Evolutionary conservation across 2,113 vertebrate genomes (phyloP).

Genomic region (Cygnus atratus): DNA sequence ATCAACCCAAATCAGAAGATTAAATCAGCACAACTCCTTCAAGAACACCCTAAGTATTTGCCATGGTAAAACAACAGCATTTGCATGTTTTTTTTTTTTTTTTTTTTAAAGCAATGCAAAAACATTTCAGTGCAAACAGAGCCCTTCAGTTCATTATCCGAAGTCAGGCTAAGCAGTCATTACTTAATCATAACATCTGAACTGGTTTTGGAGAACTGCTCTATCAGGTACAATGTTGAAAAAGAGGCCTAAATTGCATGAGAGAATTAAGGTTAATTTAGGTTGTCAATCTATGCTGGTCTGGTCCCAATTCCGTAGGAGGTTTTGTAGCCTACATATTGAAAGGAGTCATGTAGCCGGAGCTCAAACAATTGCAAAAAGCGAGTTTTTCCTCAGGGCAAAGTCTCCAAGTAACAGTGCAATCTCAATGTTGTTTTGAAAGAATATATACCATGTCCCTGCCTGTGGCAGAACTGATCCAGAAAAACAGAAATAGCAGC

Average conservation of each 20-base stretch:
- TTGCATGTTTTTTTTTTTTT: not conserved
- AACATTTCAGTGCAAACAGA: not conserved
- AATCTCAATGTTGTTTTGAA: constrained; percentile 58
- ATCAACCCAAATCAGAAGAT: not conserved
- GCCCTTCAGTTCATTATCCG: not conserved
- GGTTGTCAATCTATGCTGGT: not conserved
- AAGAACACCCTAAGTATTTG: not conserved
- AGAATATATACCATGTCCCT: constrained; percentile 30
- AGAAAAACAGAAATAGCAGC: constrained; percentile 58
- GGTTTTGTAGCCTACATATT: not conserved
- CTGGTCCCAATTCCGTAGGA: not conserved
- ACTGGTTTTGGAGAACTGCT: constrained; percentile 10
- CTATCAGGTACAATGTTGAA: constrained; percentile 29
- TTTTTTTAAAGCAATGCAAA: not conserved
- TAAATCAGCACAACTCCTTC: not conserved
- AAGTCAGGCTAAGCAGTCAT: constrained; percentile 6
- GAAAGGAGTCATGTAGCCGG: constrained; percentile 4
- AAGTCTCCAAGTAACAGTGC: constrained; percentile 55
- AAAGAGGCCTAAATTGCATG: not conserved
- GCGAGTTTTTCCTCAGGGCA: constrained; percentile 44
- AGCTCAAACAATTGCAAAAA: constrained; percentile 63
- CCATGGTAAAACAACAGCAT: not conserved
- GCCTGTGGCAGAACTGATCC: constrained; percentile 35
- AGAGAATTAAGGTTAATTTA: constrained; percentile 35
- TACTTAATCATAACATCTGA: constrained; percentile 54